Base-by-base conservation (phyloP, 2,888 invertebrate genomes). In the Amphipyra berbera region DNA sequence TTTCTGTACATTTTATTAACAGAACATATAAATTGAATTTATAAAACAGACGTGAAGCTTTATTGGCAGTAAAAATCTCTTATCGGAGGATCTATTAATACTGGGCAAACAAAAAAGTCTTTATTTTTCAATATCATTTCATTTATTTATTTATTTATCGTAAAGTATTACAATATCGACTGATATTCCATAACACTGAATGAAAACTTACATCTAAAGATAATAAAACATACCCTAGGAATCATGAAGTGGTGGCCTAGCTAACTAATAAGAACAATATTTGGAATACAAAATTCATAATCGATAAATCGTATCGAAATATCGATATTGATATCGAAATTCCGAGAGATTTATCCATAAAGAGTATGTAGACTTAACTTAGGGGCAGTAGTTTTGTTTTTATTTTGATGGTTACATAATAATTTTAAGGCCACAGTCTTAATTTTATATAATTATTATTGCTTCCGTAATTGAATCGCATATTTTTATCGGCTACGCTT, bases 291-390 rank as follows among this genome's bases (percentile, higher is more conserved):
- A 84, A 68, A 73, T 73, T 74, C 58, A 76, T 72, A 70, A 78
- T 61, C 82, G 93, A 94, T 93, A 93, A 89, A 83, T 85, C 79
- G 46, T 88, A 84, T 94, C 90, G 87, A 93, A 93, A 88, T 87
- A 86, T 82, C 89, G 89, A 92, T 89, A 60, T 65, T 37, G n/a
- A 42, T 74, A 89, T 93, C 88, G 87, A 84, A 88, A 85, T 89
- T 94, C 91, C 94, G 87, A 94, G 92, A 89, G 83, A 85, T 85
- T 86, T 93, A 92, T 94, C 93, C 60, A 71, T 73, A 71, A 58
- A 71, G 66, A 64, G 61, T 72, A 76, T 64, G 71, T 75, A 76
- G 48, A 68, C 78, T 65, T 79, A 79, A 41, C 62, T n/a, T 79
- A 70, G 56, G 2, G 1, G 1, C 53, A 65, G 59, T 54, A 46